phyloP scores from a whole-genome alignment of 2,113 vertebrate species.

The Hoplias malabaricus region DNA sequence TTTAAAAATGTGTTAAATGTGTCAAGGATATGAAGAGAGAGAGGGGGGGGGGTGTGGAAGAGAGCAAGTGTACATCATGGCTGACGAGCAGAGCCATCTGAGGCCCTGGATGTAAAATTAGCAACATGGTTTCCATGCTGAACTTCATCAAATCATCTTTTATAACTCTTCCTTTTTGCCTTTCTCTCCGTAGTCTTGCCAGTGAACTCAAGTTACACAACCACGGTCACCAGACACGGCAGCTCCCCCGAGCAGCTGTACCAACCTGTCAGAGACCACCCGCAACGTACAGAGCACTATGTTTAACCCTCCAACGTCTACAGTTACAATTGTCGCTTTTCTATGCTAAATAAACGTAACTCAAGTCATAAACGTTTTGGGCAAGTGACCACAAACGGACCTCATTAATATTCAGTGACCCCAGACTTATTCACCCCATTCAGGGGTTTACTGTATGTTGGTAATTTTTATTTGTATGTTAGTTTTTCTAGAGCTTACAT shows the following conservation, averaged over 20 bases:
- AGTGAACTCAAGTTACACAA: background rate
- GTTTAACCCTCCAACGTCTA: too few species aligned
- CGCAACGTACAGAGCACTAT: too few species aligned
- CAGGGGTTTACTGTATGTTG: too few species aligned
- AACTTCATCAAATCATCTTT: background rate
- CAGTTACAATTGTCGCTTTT: too few species aligned
- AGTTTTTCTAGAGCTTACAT: too few species aligned
- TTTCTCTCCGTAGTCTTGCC: background rate
- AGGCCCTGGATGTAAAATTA: slow-evolving; percentile 22
- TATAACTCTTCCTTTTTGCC: slow-evolving; percentile 1
- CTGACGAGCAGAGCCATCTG: slow-evolving; percentile 3
- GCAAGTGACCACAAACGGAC: too few species aligned
- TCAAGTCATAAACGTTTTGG: too few species aligned
- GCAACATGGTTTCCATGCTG: background rate
- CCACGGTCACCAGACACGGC: background rate
- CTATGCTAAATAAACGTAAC: too few species aligned
- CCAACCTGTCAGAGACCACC: background rate
- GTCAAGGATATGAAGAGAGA: slow-evolving; percentile 46
- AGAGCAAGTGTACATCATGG: slow-evolving; percentile 20
- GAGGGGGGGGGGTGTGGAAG: background rate
- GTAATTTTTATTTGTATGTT: too few species aligned
- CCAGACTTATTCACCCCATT: too few species aligned
- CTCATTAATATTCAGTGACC: too few species aligned
- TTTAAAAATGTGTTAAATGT: slow-evolving; percentile 44
- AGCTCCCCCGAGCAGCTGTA: background rate